Evolutionary conservation across 2,888 invertebrate genomes (phyloP).

Genomic region (Zygothrica quintamaculata): DNA sequence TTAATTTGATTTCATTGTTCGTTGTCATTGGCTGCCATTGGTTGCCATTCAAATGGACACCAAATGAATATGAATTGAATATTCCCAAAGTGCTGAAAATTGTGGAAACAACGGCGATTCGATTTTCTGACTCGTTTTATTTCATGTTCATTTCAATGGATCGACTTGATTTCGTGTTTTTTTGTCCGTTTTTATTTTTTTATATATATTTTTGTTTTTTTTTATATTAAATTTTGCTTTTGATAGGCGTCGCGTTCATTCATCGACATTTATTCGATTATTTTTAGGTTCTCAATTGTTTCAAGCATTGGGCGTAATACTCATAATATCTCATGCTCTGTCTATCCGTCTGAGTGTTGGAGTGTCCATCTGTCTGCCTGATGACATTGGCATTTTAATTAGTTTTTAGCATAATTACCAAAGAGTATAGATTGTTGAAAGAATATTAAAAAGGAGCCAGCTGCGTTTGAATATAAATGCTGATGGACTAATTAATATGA

Average conservation of each 20-base stretch:
- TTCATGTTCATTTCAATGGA: neutral
- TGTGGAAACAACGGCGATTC: neutral
- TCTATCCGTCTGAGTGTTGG: constrained; percentile 8
- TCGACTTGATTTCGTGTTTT: neutral
- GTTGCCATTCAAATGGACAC: constrained; percentile 31
- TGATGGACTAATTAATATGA: constrained; percentile 72
- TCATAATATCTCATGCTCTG: constrained; percentile 4
- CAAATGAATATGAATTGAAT: constrained; percentile 77
- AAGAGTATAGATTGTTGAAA: constrained; percentile 9
- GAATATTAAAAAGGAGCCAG: neutral
- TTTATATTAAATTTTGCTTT: too few relatives aligned
- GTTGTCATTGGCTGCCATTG: constrained; percentile 65
- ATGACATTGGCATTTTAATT: constrained; percentile 73
- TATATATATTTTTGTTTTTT: constrained; percentile 7
- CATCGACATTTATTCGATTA: constrained; percentile 79
- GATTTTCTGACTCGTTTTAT: neutral
- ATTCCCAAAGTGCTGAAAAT: constrained; percentile 23
- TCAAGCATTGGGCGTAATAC: constrained; percentile 2
- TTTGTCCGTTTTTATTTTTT: constrained; percentile 8
- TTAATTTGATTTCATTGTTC: constrained; percentile 79
- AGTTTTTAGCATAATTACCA: constrained; percentile 61
- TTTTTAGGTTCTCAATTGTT: constrained; percentile 21
- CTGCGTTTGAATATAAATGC: constrained; percentile 22
- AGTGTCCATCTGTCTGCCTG: constrained; percentile 10
- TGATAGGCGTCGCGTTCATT: constrained; percentile 34